Conservation (phyloP, 53 echinoderm and acorn worm genomes). For the Antedon mediterranea region DNA sequence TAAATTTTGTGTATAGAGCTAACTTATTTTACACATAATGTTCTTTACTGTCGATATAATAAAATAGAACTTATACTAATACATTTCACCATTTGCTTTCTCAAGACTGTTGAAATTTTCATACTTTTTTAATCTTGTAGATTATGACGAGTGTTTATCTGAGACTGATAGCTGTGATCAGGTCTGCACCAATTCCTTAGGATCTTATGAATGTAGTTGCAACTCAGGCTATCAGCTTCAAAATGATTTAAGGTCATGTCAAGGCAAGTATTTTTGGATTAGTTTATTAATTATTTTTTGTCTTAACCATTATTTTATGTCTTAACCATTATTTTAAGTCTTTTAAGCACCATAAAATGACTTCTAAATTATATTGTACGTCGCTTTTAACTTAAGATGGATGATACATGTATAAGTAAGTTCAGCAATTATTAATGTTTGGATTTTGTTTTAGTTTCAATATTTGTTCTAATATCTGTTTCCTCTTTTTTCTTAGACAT, state of each 20-base stretch:
- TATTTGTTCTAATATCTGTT: neutral
- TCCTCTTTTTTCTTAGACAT: neutral
- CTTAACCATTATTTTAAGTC: no score
- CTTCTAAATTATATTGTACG: no score
- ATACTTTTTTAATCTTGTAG: constrained; percentile 1
- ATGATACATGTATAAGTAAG: neutral
- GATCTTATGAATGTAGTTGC: constrained; percentile 33
- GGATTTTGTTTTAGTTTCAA: neutral
- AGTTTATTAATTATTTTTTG: no score
- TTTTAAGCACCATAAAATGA: no score
- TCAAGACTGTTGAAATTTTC: neutral
- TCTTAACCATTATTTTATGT: no score
- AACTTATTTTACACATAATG: no score
- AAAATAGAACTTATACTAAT: no score
- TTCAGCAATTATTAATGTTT: no score
- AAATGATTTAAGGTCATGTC: neutral
- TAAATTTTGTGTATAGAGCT: no score
- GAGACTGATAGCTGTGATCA: constrained; percentile 19
- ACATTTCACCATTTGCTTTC: neutral
- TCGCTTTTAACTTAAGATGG: neutral
- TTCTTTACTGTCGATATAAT: no score
- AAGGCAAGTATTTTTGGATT: neutral
- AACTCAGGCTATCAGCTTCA: constrained; percentile 11
- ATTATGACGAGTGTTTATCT: constrained; percentile 38
- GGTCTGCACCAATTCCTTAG: constrained; percentile 24